Evolutionary conservation across 1,140 invertebrate genomes (phyloP), one percentile per base, ranked within the genome.

Genomic region (Frieseomelitta varia): DNA sequence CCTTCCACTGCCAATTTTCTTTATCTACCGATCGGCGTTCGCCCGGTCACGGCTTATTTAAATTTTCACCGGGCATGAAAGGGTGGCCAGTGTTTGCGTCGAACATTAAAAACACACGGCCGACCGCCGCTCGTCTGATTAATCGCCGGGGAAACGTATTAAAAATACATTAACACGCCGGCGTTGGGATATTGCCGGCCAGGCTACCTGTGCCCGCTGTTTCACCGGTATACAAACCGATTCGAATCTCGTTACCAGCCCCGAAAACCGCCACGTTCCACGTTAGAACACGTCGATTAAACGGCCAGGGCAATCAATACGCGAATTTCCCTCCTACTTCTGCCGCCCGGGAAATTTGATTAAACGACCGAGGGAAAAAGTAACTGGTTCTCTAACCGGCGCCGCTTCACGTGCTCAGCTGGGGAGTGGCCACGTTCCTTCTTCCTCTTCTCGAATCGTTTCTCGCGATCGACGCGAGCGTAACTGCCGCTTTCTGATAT

Each of bases 71-170:
- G 27, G n/a, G n/a, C 11, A 19, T 73, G 76, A 84, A 79, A 80
- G 71, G 85, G 51, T 61, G 47, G 73, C 58, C 78, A n/a, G 68
- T 61, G 76, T 81, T 79, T 73, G 79, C 79, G 68, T 71, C 79
- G 17, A 34, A 58, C 81, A 84, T 84, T 84, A 88, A 88, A 88
- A 88, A 88, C 74, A 73, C 79, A 65, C 85, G 87, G 30, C 58
- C 83, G 84, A 71, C 76, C 77, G 73, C n/a, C 68, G 71, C 39
- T 73, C 83, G 55, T 71, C 85, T 87, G 85, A 88, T 88, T 88
- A 88, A 87, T 87, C 80, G 85, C 69, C 76, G 61, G 71, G 58
- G 56, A 75, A 77, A 63, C 65, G 75, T 84, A 86, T 85, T 86
- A 85, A 81, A 79, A 84, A 83, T 87, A 65, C 87, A 87, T 88